Percentiles rank a stretch among this genome's conserved stretches.
Evolutionary conservation across 2,888 invertebrate species (phyloP).

Genomic region (Cosmopolites sordidus): DNA sequence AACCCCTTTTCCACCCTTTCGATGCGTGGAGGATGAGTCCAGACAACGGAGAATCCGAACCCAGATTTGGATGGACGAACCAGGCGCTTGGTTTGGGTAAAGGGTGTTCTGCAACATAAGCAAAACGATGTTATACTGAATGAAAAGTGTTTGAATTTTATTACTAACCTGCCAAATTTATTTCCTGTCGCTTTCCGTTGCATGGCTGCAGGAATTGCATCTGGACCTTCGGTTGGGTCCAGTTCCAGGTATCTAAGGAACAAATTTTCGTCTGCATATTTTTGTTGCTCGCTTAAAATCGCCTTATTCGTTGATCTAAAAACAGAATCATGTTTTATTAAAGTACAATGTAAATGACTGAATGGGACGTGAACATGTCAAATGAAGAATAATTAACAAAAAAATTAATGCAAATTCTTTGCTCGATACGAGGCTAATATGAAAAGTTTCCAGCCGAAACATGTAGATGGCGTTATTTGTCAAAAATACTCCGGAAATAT

Average conservation of each 20-base stretch:
- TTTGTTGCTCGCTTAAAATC: slow-evolving; percentile 49
- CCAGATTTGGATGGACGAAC: slow-evolving; percentile 52
- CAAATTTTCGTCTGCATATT: slow-evolving; percentile 70
- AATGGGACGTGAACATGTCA: too few relatives aligned
- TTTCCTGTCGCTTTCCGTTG: slow-evolving; percentile 53
- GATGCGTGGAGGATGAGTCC: slow-evolving; percentile 83
- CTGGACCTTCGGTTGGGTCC: slow-evolving; percentile 67
- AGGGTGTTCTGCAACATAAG: slow-evolving; percentile 67
- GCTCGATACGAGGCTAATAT: too few relatives aligned
- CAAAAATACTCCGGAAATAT: too few relatives aligned
- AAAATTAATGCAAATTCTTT: too few relatives aligned
- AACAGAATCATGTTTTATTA: neutral
- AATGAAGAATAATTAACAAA: too few relatives aligned
- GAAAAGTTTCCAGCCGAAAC: too few relatives aligned
- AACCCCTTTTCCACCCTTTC: slow-evolving; percentile 78
- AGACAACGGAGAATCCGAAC: slow-evolving; percentile 82
- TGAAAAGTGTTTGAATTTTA: neutral
- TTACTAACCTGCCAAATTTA: slow-evolving; percentile 31
- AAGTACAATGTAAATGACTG: neutral
- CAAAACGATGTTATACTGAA: neutral
- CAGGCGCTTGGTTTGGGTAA: slow-evolving; percentile 70
- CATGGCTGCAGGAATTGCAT: slow-evolving; percentile 54
- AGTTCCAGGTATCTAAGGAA: slow-evolving; percentile 71
- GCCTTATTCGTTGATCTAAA: slow-evolving; percentile 36
- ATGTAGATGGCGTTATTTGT: too few relatives aligned